Percentiles rank a stretch among this genome's conserved stretches.
Conservation (phyloP, 2,797 vertebrate species). For the Brachymystax lenok region DNA sequence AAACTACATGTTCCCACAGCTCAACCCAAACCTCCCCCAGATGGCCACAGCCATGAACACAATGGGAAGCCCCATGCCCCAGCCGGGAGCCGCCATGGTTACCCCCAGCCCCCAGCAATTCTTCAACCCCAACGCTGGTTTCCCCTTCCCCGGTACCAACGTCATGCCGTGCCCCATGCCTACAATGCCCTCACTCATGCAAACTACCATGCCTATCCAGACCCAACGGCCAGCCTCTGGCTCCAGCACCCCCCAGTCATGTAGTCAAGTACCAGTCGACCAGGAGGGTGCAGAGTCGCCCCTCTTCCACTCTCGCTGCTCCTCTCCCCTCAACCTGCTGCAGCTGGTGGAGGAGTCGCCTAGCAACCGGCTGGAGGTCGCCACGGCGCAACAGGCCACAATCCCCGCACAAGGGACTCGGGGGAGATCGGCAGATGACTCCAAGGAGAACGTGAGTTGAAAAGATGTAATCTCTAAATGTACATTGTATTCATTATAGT, state of each 20-base stretch:
- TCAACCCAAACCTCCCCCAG: conserved; percentile 41
- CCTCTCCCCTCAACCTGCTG: conserved; percentile 88
- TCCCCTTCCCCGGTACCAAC: conserved; percentile 41
- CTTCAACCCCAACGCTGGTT: conserved; percentile 68
- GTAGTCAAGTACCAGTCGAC: conserved; percentile 68
- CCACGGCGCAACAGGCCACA: conserved; percentile 68
- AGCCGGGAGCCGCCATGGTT: conserved; percentile 38
- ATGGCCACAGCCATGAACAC: conserved; percentile 33
- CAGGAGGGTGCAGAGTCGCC: conserved; percentile 70
- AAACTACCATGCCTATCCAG: conserved; percentile 40
- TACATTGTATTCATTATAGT: not conserved
- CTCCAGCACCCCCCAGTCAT: conserved; percentile 78
- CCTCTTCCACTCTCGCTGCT: conserved; percentile 89
- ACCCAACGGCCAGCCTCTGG: conserved; percentile 61
- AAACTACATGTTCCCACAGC: conserved; percentile 82
- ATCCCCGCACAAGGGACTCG: conserved; percentile 65
- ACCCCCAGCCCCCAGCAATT: conserved; percentile 66
- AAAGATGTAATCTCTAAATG: too few relatives aligned
- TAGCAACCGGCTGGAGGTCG: conserved; percentile 70
- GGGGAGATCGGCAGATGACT: conserved; percentile 56
- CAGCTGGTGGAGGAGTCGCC: conserved; percentile 89
- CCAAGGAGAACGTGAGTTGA: conserved; percentile 75
- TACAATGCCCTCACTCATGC: conserved; percentile 21
- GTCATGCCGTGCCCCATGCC: conserved; percentile 19
- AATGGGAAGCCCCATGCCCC: conserved; percentile 53